Conservation (phyloP, 2,113 vertebrate species). For the Mystacornis crossleyi region DNA sequence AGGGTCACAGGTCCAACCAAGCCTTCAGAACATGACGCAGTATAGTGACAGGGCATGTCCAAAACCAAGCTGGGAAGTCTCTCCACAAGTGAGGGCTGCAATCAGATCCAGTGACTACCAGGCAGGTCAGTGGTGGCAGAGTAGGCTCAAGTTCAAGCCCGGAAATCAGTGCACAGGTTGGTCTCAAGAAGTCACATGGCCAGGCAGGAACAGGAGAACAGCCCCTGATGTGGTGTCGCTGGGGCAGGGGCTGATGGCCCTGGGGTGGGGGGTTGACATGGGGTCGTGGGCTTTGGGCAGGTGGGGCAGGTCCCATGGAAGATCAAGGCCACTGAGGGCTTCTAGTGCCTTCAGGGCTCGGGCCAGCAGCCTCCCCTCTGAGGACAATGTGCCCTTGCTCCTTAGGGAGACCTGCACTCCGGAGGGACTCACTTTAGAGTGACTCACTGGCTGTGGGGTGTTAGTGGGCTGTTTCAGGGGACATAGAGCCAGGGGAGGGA, state of each 20-base stretch:
- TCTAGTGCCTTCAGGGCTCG: background rate
- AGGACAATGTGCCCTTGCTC: background rate
- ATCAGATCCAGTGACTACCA: background rate
- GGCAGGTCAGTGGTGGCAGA: background rate
- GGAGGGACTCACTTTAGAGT: background rate
- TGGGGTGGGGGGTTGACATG: fast-evolving
- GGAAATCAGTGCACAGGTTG: background rate
- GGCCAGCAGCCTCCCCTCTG: background rate
- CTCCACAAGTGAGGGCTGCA: background rate
- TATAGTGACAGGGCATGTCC: background rate
- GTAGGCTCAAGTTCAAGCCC: background rate
- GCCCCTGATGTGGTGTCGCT: background rate
- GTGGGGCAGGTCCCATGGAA: background rate
- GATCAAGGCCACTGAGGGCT: background rate
- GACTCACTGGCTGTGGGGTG: background rate
- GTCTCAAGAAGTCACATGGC: background rate
- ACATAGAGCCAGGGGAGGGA: background rate
- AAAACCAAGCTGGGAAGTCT: background rate
- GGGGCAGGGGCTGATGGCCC: background rate
- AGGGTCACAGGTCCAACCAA: background rate
- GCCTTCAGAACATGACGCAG: background rate
- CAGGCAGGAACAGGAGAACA: background rate
- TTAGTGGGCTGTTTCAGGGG: background rate
- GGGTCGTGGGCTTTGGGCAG: background rate
- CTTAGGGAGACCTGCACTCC: background rate